Base-by-base conservation (phyloP, 2,797 vertebrate species). In the Oceanodroma leucorhoa region DNA sequence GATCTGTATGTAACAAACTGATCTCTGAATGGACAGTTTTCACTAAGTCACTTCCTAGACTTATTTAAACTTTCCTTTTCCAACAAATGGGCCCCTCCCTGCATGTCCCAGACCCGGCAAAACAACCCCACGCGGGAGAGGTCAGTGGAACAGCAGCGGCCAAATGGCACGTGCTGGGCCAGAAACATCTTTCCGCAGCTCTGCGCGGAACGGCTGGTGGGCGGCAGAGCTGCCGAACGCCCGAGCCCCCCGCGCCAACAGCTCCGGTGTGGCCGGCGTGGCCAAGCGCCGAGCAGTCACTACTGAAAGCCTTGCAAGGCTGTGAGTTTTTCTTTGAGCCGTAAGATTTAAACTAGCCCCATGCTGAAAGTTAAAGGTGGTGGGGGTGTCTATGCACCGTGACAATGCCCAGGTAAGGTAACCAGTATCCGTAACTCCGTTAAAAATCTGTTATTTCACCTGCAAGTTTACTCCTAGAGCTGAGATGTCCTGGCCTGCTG, bases 381-480 rank as follows among this genome's bases (percentile, higher is more conserved):
- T 1, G 2, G 38, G 10, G 15, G 29, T 29, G 29, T 23, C 38
- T 24, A 1, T 12, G 22, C 71, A 19, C 20, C 0, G 2, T 5
- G 7, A 23, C n/a, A 27, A 10, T 16, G 32, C 50, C 58, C 36
- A 29, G 10, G 51, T 45, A 53, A 87, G 57, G 34, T 32, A 77
- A 80, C 23, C 17, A 4, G 1, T 19, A 20, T 6, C 58, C 34
- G 0, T 13, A 67, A 21, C 34, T 51, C 62, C 27, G 6, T 57
- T 36, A 58, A 26, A 78, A 53, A 46, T 5, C 5, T 6, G 40
- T 27, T 57, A 21, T 40, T 87, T 85, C 36, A 88, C 34, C 53
- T 86, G 40, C 27, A 30, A 66, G n/a, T 58, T 75, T 53, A 60
- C 19, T 78, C 15, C 32, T 66, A 50, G 30, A 51, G 27, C n/a